Evolutionary conservation across 2,113 vertebrate genomes (phyloP).

Genomic region (Hystrix brachyura): DNA sequence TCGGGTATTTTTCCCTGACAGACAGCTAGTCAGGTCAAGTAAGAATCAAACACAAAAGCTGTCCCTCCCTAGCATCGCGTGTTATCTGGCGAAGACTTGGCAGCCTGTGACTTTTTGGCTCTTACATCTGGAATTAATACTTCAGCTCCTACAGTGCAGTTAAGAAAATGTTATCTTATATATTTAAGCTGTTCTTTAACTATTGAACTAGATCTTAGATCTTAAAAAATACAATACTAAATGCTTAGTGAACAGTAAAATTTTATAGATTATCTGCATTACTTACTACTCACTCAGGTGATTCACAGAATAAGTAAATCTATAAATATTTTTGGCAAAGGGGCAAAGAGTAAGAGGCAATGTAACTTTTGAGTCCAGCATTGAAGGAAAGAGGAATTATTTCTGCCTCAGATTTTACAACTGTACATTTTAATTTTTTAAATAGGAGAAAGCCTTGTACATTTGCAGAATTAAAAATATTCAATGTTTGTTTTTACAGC

Average conservation of each 20-base stretch:
- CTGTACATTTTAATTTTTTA: not conserved
- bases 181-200: not conserved
- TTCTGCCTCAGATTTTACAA: conserved; percentile 34
- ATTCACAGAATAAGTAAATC: conserved; percentile 1
- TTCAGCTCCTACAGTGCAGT: not conserved
- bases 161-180: not conserved
- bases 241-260: not conserved
- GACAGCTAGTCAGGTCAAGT: not conserved
- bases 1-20: not conserved
- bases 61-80: not conserved
- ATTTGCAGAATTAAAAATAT: conserved; percentile 47
- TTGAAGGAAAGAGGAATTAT: not conserved
- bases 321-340: not conserved
- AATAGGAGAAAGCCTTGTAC: not conserved
- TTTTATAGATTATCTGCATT: not conserved
- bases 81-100: not conserved
- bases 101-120: not conserved
- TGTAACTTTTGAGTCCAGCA: not conserved
- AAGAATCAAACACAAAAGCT: conserved; percentile 12
- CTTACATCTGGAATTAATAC: not conserved
- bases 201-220: not conserved
- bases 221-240: not conserved
- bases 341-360: not conserved
- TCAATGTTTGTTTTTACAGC: conserved; percentile 83
- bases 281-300: not conserved